A percentile compares a stretch with the other conserved stretches of the same genome.
These are phyloP conservation scores for Pterophyllum scalare DNA, from an alignment of 2,113 vertebrate genomes.

Conservation along the genomic window DNA sequence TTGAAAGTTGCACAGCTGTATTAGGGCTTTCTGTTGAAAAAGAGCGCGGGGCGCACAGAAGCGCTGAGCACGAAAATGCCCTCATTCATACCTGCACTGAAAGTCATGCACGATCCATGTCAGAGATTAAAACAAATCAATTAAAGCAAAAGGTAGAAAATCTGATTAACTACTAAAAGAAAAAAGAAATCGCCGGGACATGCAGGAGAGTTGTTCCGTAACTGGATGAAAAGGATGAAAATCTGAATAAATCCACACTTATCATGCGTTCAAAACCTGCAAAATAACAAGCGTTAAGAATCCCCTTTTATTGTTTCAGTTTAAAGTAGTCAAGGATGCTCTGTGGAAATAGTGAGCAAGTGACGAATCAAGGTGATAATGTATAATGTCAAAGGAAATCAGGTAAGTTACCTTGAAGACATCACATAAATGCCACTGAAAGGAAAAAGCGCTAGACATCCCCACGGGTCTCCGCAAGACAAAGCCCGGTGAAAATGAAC, in stretches of 20 bases:
- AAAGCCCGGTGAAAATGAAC: slow-evolving; percentile 94
- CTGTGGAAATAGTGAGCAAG: slow-evolving; percentile 45
- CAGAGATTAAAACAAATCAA: slow-evolving; percentile 31
- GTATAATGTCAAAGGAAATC: slow-evolving; percentile 79
- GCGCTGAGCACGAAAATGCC: slow-evolving; percentile 29
- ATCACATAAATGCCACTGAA: slow-evolving; percentile 97
- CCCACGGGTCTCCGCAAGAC: slow-evolving; percentile 95
- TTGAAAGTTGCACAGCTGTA: slow-evolving; percentile 65
- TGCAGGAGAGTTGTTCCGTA: slow-evolving; percentile 22
- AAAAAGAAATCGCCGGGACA: neutral
- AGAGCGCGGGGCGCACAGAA: slow-evolving; percentile 43
- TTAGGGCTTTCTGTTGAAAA: slow-evolving; percentile 60
- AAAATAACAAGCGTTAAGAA: neutral
- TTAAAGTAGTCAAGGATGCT: slow-evolving; percentile 68
- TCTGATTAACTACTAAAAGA: neutral
- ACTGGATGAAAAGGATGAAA: neutral
- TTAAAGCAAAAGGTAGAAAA: slow-evolving; percentile 19
- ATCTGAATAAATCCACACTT: slow-evolving; percentile 29
- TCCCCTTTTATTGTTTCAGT: slow-evolving; percentile 11
- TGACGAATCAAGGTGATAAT: slow-evolving; percentile 83
- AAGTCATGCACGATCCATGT: slow-evolving; percentile 49
- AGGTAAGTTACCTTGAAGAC: slow-evolving; percentile 96
- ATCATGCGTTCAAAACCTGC: slow-evolving; percentile 16
- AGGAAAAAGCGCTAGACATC: slow-evolving; percentile 95
- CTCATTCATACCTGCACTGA: slow-evolving; percentile 46